Base-by-base conservation (phyloP, 2,888 invertebrate genomes). In the Phrixothrix hirtus region DNA sequence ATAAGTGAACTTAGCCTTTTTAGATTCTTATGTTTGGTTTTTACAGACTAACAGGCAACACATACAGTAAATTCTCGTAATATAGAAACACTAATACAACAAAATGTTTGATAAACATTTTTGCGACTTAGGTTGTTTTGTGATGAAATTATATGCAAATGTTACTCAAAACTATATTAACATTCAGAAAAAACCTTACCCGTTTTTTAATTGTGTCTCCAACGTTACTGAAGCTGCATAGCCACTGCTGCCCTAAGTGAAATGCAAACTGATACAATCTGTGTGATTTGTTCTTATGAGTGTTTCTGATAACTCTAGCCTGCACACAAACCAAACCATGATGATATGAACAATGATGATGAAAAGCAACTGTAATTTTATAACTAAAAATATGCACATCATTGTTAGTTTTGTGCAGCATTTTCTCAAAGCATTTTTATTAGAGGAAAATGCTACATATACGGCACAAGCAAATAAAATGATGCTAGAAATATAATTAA, bases 221-320 rank as follows among this genome's bases (percentile, higher is more conserved):
- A 50, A 67, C 56, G 60, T 66, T 80, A 79, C 78, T 73, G n/a
- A n/a, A n/a, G 74, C 79, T 82, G 76, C 81, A 80, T 79, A 83
- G 81, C 87, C 88, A 88, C 88, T 88, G 88, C 87, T 88, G 86
- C 87, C 88, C 89, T 88, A 83, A 80, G 83, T 82, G 80, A 83
- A 82, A 82, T 78, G 79, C 77, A 81, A 80, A 83, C 81, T 82
- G 82, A 82, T 83, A 83, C 79, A 82, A 82, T 81, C 80, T 74
- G 73, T 72, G 71, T 53, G 52, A 53, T 75, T 71, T 72, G 70
- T 71, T 71, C 67, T 70, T 66, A 69, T 66, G 64, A 63, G 65
- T 63, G 52, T 70, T 69, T 70, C 68, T 77, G 75, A 78, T 79
- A 78, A 77, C 74, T 76, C 77, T 78, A 76, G 77, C 78, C 79